A percentile compares a stretch with the other conserved stretches of the same genome.
These are phyloP conservation scores for Montipora capricornis DNA, from an alignment of 64 coral and sea anemone genomes.

Conservation along the genomic window DNA sequence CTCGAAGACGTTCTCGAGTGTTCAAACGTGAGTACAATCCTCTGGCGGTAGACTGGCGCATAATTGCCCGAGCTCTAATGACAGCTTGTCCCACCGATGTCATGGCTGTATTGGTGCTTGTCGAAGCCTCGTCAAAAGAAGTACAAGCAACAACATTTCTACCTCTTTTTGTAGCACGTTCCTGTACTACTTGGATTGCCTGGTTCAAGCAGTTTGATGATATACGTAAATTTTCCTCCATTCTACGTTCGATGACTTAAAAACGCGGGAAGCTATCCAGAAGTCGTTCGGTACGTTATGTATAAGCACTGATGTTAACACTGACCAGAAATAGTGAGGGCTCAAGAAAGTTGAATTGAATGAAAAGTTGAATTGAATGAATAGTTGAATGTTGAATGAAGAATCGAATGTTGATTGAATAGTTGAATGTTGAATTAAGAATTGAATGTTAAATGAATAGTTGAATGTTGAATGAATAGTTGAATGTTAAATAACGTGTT, in stretches of 20 bases:
- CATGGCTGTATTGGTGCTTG: slow-evolving; percentile 23
- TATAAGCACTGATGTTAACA: no score
- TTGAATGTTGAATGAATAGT: no score
- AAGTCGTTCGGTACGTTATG: no score
- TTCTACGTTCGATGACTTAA: background rate
- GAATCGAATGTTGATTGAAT: no score
- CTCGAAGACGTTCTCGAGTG: slow-evolving; percentile 34
- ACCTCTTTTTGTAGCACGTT: background rate
- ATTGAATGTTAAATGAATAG: no score
- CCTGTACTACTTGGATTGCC: slow-evolving; percentile 15
- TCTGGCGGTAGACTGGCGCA: slow-evolving; percentile 37
- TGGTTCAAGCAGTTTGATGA: slow-evolving; percentile 20
- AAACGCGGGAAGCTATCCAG: background rate
- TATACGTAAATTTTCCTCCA: slow-evolving; percentile 5
- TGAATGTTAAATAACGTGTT: no score
- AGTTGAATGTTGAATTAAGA: no score
- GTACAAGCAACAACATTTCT: background rate
- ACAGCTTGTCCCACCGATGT: slow-evolving; percentile 23
- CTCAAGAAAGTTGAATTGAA: no score
- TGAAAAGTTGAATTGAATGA: no score
- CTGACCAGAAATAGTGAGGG: no score
- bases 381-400: no score
- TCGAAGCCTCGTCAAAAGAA: background rate
- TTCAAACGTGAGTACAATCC: slow-evolving; percentile 48
- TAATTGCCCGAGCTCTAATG: slow-evolving; percentile 50